Percentiles rank a stretch among this genome's conserved stretches.
Evolutionary conservation across 53 echinoderm and acorn worm genomes (phyloP).

Genomic region (Crossaster papposus): DNA sequence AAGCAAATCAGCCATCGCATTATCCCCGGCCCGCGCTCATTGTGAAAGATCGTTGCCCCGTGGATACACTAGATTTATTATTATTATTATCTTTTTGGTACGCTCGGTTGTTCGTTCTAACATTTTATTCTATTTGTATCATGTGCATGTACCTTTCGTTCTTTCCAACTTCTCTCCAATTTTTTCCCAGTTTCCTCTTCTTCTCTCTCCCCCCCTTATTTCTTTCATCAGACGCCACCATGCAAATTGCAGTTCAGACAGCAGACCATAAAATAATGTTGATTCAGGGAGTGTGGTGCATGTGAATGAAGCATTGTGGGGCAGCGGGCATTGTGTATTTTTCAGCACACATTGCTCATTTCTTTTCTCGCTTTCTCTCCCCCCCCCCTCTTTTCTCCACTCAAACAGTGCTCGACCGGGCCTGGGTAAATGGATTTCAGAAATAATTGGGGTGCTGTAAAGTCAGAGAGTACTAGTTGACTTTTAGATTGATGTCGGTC

Average conservation of each 20-base stretch:
- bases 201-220: not conserved
- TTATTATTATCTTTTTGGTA: not conserved
- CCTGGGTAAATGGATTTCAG: slow-evolving; percentile 40
- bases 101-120: too few relatives aligned
- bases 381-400: not conserved
- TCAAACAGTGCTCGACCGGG: slow-evolving; percentile 25
- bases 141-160: not conserved
- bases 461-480: not conserved
- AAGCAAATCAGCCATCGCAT: not conserved
- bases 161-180: not conserved
- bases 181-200: not conserved
- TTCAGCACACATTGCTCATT: slow-evolving; percentile 9
- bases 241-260: slow-evolving; percentile 11
- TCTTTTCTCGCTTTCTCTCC: not conserved
- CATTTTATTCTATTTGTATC: not conserved
- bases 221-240: not conserved
- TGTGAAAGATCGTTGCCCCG: not conserved
- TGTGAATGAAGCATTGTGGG: slow-evolving; percentile 44
- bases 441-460: slow-evolving; percentile 34
- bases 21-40: not conserved
- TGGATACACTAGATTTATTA: not conserved
- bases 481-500: slow-evolving; percentile 36
- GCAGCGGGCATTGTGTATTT: slow-evolving; percentile 40
- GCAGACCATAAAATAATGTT: slow-evolving; percentile 49
- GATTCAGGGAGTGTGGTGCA: slow-evolving; percentile 46